Percentiles rank a stretch among this genome's conserved stretches.
Conservation (phyloP, 2,888 invertebrate species). For the Diarsia brunnea region DNA sequence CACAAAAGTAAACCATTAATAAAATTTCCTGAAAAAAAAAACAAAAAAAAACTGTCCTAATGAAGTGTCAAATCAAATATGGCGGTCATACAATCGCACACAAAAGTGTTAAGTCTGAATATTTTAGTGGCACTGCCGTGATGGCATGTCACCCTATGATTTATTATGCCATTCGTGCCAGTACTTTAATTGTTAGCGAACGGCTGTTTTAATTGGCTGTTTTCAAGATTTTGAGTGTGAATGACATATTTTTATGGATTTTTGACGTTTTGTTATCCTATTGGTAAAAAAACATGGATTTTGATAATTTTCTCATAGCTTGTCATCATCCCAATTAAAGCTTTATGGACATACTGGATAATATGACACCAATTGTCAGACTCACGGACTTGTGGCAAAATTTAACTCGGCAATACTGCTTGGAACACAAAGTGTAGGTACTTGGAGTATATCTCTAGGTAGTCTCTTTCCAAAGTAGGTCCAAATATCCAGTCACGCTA, state of each 20-base stretch:
- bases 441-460: not conserved
- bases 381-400: not conserved
- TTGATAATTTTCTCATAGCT: too few species aligned
- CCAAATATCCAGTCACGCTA: not conserved
- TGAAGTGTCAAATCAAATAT: conserved; percentile 62
- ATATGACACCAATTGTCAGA: not conserved
- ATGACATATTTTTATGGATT: conserved; percentile 13
- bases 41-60: conserved; percentile 27
- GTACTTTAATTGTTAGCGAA: conserved; percentile 48
- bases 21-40: conserved; percentile 26
- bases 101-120: conserved; percentile 61
- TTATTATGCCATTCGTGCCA: conserved; percentile 52
- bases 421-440: not conserved
- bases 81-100: conserved; percentile 46
- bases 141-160: conserved; percentile 59
- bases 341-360: too few species aligned
- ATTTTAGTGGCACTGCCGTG: conserved; percentile 52
- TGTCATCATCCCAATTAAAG: too few species aligned
- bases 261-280: conserved; percentile 3
- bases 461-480: not conserved
- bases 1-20: too few species aligned
- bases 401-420: not conserved
- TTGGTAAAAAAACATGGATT: not conserved
- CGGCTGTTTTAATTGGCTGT: conserved; percentile 50
- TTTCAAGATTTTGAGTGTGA: conserved; percentile 4